Base-by-base conservation (phyloP, 2,888 invertebrate genomes). In the Gonocerus acuteangulatus region DNA sequence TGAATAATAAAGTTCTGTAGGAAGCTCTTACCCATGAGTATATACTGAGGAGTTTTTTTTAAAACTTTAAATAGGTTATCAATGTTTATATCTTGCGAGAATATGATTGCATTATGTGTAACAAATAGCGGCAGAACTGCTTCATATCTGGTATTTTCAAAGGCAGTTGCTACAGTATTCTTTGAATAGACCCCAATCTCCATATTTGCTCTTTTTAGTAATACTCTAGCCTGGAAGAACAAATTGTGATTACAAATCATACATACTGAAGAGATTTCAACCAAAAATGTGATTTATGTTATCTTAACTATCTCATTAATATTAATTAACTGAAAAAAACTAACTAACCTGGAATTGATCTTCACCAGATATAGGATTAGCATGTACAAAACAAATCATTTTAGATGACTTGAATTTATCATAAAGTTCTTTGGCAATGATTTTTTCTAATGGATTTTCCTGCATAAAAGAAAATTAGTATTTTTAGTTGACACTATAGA, bases 361-460 rank as follows among this genome's bases (percentile, higher is more conserved):
- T 62, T 84, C 82, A 68, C 78, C 75, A n/a, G 73, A 76, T 42
- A 87, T 84, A 0, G 87, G 80, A 75, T 89, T 90, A 52, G 79
- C 69, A 71, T 91, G 90, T 63, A 84, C 79, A 70, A 89, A 80
- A 16, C 80, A 83, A 63, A 89, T 76, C 78, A 89, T 80, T 69
- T 81, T 81, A 0, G 89, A 87, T 54, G 80, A 80, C 54, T 83
- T 78, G 68, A 89, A 82, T 82, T 84, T 83, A 69, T 85, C 78
- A 1, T 80, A 75, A 62, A 85, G 79, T 73, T 90, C 88, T 51
- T 79, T 80, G 0, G 87, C 87, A 61, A 89, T 75, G 49, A 90
- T 84, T 62, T 76, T 75, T 72, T 86, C 83, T 71, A 86, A 87
- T 0, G 86, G 86, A 73, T 87, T 86, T 19, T 83, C 81, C 71